Evolutionary conservation across 1,140 invertebrate species (phyloP).

Genomic region (Agrypnia vestita): DNA sequence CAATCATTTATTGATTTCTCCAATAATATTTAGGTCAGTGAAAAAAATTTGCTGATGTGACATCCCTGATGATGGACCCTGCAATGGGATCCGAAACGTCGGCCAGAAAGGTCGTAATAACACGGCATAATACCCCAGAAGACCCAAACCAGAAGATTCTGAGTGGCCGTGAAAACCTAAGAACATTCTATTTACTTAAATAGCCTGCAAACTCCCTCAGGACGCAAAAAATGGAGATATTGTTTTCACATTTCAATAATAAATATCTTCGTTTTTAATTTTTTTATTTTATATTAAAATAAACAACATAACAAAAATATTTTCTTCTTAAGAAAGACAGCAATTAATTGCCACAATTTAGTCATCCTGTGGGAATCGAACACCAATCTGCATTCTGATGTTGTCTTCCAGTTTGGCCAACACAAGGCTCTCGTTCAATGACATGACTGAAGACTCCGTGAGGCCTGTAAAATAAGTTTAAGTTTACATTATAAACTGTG

Average conservation of each 20-base stretch:
- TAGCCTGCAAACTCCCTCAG: too few species aligned
- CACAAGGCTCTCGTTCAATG: slow-evolving; percentile 75
- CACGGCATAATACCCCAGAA: too few species aligned
- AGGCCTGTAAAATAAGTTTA: slow-evolving; percentile 67
- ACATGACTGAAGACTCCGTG: slow-evolving; percentile 76
- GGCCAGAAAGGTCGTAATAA: too few species aligned
- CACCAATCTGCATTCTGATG: slow-evolving; percentile 79
- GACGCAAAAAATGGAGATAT: not conserved
- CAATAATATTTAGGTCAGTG: too few species aligned
- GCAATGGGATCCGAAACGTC: too few species aligned
- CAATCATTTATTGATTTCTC: too few species aligned
- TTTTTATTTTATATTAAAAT: not conserved
- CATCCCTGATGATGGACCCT: too few species aligned
- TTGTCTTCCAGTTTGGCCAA: slow-evolving; percentile 80
- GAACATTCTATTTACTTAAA: too few species aligned
- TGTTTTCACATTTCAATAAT: not conserved
- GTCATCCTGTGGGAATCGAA: slow-evolving; percentile 75
- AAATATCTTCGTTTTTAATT: not conserved
- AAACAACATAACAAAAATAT: not conserved
- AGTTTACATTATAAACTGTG: too few species aligned
- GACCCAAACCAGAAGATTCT: too few species aligned
- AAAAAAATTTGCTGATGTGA: too few species aligned
- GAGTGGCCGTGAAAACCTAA: too few species aligned
- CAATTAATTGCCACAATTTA: not conserved
- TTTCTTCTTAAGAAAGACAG: not conserved